Evolutionary conservation across 2,888 invertebrate species (phyloP), one percentile per base, ranked within the genome.

Genomic region (Athalia circularis): DNA sequence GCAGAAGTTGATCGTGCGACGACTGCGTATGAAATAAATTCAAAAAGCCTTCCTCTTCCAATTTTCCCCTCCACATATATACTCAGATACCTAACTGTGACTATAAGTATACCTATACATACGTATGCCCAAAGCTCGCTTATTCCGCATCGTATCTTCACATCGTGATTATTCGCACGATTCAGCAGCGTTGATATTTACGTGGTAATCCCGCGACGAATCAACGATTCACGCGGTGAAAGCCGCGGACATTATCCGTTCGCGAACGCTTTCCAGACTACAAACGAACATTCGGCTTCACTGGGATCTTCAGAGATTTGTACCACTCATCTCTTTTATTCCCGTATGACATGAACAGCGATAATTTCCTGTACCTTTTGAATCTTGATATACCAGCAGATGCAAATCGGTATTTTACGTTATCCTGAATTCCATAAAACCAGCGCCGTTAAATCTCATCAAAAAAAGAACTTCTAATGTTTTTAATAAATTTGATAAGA

Each of bases 111-210:
- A 29, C 29, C 29, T 29, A 29, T 2, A 29, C 29, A 29, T 2
- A 29, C 29, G 29, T 29, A 29, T 29, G 29, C 29, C 29, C 29
- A 29, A 29, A 29, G 29, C 29, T 29, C 29, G 29, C 29, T 29
- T 29, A 29, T 29, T 29, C 29, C 29, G 29, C 29, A 29, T 29
- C 29, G 29, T 72, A 59, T 59, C 70, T 72, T 13, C 43, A 72
- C 45, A 72, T 72, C 70, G 59, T n/a, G 70, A 59, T 72, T 57
- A 72, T 59, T 47, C 11, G 9, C 70, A 72, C 59, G 59, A 72
- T 72, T 72, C 4, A 6, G 59, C 5, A 45, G 45, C 15, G 47
- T 13, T 72, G 54, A 72, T 59, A 64, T 43, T 54, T 59, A 72
- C 57, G 59, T 59, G 59, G 13, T 13, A 45, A 72, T 72, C 57